A percentile compares a stretch with the other conserved stretches of the same genome.
phyloP scores from a whole-genome alignment of 2,797 vertebrate species.

The Sebastes trivittatus region DNA sequence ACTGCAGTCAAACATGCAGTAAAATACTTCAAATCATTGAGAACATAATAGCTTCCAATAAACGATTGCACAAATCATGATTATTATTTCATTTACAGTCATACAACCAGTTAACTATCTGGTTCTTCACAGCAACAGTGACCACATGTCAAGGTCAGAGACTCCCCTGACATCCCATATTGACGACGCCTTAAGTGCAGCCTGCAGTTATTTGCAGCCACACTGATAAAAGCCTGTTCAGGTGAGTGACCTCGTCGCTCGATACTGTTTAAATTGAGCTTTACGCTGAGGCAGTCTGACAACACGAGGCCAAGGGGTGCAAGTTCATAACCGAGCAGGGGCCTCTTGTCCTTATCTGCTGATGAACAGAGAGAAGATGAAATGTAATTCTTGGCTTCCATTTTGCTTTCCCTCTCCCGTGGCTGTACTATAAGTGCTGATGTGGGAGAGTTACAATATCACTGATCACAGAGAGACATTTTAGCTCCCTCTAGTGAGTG shows the following conservation, averaged over 20 bases:
- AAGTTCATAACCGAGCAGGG: conserved; percentile 6
- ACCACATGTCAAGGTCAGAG: background rate
- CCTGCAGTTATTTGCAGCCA: conserved; percentile 3
- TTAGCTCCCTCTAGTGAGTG: background rate
- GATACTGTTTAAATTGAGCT: conserved; percentile 7
- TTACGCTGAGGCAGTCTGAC: background rate
- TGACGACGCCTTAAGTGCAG: conserved; percentile 1
- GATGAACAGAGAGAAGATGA: conserved; percentile 26
- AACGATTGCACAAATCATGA: background rate
- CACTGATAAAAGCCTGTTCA: background rate
- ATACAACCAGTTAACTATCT: background rate
- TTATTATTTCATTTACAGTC: background rate
- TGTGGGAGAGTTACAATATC: background rate
- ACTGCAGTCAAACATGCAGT: background rate
- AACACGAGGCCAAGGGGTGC: background rate
- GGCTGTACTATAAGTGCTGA: background rate
- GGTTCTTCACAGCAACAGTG: too few species aligned
- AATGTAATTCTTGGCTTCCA: conserved; percentile 28
- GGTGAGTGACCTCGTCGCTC: background rate
- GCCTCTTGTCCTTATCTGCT: conserved; percentile 23
- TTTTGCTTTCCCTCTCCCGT: conserved; percentile 7
- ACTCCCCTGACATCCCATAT: background rate
- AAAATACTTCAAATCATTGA: background rate
- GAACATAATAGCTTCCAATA: background rate
- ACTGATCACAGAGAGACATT: background rate